Percentiles rank a stretch among this genome's conserved stretches.
phyloP scores from a whole-genome alignment of 92 coral and sea anemone species.

The Bergia sp. region DNA sequence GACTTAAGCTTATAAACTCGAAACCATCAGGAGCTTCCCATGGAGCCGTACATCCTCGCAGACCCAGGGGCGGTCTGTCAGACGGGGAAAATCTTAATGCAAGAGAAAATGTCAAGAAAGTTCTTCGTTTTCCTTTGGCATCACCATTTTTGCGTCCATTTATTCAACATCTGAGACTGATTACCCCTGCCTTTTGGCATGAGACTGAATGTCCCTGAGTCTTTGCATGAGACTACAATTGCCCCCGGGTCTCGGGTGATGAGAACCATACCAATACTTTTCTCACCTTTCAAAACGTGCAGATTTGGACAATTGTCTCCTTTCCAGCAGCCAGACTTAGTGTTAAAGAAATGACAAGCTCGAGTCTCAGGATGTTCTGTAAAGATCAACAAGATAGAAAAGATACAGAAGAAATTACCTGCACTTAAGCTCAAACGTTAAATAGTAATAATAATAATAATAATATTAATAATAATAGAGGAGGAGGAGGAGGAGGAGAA shows the following conservation, averaged over 20 bases:
- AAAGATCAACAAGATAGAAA: not conserved
- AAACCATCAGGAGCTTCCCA: not conserved
- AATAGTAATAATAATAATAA: not conserved
- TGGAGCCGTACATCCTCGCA: not conserved
- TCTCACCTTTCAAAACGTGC: conserved; percentile 78
- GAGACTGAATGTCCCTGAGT: no score
- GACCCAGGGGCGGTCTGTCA: not conserved
- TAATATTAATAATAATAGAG: no score
- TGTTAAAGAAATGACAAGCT: conserved; percentile 73
- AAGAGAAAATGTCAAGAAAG: no score
- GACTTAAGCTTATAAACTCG: not conserved
- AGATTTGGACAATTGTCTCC: conserved; percentile 84
- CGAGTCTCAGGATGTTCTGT: conserved; percentile 78
- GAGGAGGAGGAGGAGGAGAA: not conserved
- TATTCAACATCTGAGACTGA: not conserved
- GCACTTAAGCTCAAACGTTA: not conserved
- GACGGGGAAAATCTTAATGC: no score
- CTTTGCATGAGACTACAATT: no score
- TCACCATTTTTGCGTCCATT: no score
- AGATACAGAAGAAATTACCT: not conserved
- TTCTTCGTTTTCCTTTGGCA: no score
- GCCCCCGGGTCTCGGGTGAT: no score
- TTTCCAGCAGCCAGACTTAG: conserved; percentile 84
- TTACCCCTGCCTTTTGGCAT: no score
- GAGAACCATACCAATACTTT: not conserved